Conservation (phyloP, 2,888 invertebrate genomes). For the Altica lythri region DNA sequence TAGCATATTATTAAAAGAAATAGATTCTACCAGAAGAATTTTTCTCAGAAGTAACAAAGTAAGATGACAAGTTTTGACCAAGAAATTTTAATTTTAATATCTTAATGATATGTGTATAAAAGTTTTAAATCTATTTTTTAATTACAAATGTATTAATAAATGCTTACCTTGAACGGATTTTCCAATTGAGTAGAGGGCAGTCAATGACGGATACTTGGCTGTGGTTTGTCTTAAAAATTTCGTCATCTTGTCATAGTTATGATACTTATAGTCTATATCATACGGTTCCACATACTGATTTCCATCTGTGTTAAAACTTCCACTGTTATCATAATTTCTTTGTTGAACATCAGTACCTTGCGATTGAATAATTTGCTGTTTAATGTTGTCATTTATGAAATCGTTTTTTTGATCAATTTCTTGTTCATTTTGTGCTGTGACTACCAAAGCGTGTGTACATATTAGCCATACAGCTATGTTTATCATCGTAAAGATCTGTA, state of each 20-base stretch:
- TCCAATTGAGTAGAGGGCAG: constrained; percentile 91
- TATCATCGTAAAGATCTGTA: constrained; percentile 10
- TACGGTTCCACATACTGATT: constrained; percentile 45
- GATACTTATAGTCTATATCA: constrained; percentile 76
- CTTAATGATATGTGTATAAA: too few species aligned
- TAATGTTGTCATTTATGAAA: constrained; percentile 1
- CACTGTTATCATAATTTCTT: constrained; percentile 40
- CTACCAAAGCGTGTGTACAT: constrained; percentile 3
- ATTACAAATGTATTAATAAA: too few species aligned
- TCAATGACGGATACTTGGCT: constrained; percentile 80
- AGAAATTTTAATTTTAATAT: too few species aligned
- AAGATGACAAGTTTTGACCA: too few species aligned
- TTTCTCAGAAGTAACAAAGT: too few species aligned
- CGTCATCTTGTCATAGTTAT: constrained; percentile 85
- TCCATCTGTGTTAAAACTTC: constrained; percentile 35
- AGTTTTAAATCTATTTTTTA: too few species aligned
- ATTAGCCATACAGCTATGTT: neutral
- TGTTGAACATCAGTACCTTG: constrained; percentile 33
- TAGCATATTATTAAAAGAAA: too few species aligned
- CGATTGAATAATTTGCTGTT: constrained; percentile 4
- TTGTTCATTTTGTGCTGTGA: constrained; percentile 3
- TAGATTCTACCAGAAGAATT: too few species aligned
- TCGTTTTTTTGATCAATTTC: constrained; percentile 3
- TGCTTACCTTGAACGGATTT: constrained; percentile 88
- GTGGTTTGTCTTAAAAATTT: constrained; percentile 80